Percentiles rank a stretch among this genome's conserved stretches.
Conservation (phyloP, 1,140 invertebrate genomes). For the Dinoponera quadriceps region DNA sequence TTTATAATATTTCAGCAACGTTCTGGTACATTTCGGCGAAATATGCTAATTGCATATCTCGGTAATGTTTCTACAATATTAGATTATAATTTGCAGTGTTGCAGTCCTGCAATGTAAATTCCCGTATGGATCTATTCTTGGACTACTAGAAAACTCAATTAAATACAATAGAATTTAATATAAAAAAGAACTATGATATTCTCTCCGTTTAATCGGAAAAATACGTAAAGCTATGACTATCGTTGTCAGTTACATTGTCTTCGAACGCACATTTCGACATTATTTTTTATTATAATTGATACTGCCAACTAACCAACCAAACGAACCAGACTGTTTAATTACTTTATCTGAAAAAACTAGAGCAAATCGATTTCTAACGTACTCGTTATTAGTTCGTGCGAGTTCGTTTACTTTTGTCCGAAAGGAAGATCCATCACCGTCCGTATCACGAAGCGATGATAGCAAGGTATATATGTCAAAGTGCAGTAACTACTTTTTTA, state of each 20-base stretch:
- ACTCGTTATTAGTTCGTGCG: not conserved
- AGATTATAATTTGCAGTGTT: too few relatives aligned
- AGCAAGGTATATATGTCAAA: constrained; percentile 30
- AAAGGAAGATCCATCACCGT: constrained; percentile 21
- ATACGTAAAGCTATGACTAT: too few relatives aligned
- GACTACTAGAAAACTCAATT: too few relatives aligned
- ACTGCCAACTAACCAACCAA: not conserved
- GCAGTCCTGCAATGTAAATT: too few relatives aligned
- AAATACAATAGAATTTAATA: too few relatives aligned
- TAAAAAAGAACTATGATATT: too few relatives aligned
- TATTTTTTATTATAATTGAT: not conserved
- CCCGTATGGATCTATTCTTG: too few relatives aligned
- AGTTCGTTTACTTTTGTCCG: not conserved
- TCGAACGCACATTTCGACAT: constrained; percentile 2
- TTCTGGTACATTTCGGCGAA: too few relatives aligned
- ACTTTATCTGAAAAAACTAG: not conserved
- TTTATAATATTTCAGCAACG: too few relatives aligned
- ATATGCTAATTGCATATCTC: too few relatives aligned
- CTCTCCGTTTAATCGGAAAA: too few relatives aligned
- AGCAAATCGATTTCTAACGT: constrained; percentile 59
- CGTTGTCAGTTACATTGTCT: not conserved
- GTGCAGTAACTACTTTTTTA: constrained; percentile 29
- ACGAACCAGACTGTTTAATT: constrained; percentile 23
- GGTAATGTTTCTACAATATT: too few relatives aligned
- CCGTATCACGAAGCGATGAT: not conserved